Evolutionary conservation across 2,888 invertebrate species (phyloP), one percentile per base, ranked within the genome.

Genomic region (Ligdia adustata): DNA sequence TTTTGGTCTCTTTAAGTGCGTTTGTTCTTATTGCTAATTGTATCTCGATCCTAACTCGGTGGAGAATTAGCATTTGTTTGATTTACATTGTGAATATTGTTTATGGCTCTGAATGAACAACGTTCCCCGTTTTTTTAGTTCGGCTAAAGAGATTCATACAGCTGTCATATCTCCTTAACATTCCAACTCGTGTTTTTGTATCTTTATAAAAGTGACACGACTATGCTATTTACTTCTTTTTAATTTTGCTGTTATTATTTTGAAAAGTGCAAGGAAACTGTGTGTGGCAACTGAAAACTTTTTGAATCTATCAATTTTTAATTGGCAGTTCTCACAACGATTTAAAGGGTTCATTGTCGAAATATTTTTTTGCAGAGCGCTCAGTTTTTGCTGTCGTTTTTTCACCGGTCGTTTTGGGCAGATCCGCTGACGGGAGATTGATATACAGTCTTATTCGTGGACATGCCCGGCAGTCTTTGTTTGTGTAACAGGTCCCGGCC

Each of bases 291-390:
- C 28, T 43, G 46, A 46, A 50, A 49, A 44, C 34, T 13, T 54
- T 52, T 55, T 53, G 53, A 79, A 82, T 86, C 82, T 87, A 88
- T 89, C 84, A 89, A 83, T 85, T 83, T 89, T 88, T 90, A 90
- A 90, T 90, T 90, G 90, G 89, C 89, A 89, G 81, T 82, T 89
- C 80, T 79, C 84, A 82, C 84, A 87, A 80, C 83, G 80, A 80
- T 81, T 82, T 85, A 87, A 85, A 80, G 75, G 79, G 76, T 66
- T 88, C 87, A 84, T 81, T 85, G 86, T 85, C 76, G 81, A 81
- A 79, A 71, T 71, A 70, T 81, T 83, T 85, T 87, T 83, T 80
- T 70, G 56, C 60, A 54, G 58, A 64, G 66, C 57, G 66, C 64
- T 69, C 68, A 67, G 72, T 82, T 82, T 87, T 84, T 88, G 77